Evolutionary conservation across 2,888 invertebrate genomes (phyloP).

Genomic region (Clanis bilineata): DNA sequence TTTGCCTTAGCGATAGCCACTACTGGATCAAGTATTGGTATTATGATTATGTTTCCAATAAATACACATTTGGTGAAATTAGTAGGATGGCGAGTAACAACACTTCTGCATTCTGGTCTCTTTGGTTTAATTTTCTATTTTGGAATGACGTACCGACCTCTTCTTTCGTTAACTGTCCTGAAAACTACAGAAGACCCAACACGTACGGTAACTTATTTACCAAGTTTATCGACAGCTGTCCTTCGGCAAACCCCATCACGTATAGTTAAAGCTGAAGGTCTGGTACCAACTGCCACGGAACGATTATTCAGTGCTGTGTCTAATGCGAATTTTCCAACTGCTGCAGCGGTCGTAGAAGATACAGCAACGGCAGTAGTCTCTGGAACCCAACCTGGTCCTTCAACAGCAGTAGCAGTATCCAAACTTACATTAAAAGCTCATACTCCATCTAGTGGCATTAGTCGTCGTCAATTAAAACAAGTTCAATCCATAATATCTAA

Average conservation of each 20-base stretch:
- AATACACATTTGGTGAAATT: slow-evolving; percentile 55
- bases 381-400: slow-evolving; percentile 51
- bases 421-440: slow-evolving; percentile 57
- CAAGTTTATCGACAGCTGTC: slow-evolving; percentile 51
- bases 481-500: slow-evolving; percentile 62
- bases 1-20: slow-evolving; percentile 60
- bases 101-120: slow-evolving; percentile 63
- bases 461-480: slow-evolving; percentile 59
- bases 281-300: slow-evolving; percentile 43
- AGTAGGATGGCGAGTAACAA: slow-evolving; percentile 63
- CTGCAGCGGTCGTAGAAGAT: slow-evolving; percentile 60
- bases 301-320: slow-evolving; percentile 45
- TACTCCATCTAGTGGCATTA: slow-evolving; percentile 54
- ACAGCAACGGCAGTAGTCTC: slow-evolving; percentile 21
- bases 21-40: slow-evolving; percentile 65
- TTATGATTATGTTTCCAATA: slow-evolving; percentile 59
- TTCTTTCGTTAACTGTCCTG: slow-evolving; percentile 60
- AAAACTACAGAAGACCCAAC: slow-evolving; percentile 57
- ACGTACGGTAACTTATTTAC: slow-evolving; percentile 68
- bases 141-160: slow-evolving; percentile 63
- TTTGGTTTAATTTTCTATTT: slow-evolving; percentile 60
- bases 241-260: slow-evolving; percentile 39
- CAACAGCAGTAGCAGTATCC: slow-evolving; percentile 48
- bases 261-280: slow-evolving; percentile 31
- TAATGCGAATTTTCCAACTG: slow-evolving; percentile 65